Evolutionary conservation across 2,888 invertebrate genomes (phyloP).

Genomic region (Leptopilina drosophilae): DNA sequence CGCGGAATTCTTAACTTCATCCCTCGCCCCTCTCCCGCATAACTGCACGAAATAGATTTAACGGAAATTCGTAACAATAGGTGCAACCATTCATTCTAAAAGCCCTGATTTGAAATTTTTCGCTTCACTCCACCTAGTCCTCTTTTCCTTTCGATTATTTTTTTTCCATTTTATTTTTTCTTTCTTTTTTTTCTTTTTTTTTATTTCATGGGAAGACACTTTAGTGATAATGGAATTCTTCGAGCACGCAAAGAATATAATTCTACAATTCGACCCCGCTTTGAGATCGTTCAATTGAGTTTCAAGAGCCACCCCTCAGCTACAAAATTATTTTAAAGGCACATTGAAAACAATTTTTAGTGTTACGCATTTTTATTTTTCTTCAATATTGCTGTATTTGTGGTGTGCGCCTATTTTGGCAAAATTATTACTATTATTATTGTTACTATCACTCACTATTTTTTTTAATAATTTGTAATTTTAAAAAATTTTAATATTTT

Average conservation of each 20-base stretch:
- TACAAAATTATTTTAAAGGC: background rate
- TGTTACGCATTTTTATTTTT: no score
- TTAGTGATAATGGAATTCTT: conserved; percentile 39
- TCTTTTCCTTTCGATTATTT: background rate
- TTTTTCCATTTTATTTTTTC: no score
- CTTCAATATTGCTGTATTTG: no score
- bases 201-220: conserved; percentile 42
- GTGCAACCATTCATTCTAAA: conserved; percentile 22
- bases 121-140: conserved; percentile 40
- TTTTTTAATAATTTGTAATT: no score
- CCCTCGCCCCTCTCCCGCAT: background rate
- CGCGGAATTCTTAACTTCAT: background rate
- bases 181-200: background rate
- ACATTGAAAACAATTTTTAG: no score
- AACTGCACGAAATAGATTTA: conserved; percentile 32
- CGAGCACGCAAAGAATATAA: conserved; percentile 28
- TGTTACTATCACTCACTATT: no score
- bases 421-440: no score
- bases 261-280: conserved; percentile 30
- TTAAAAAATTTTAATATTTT: no score
- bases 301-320: conserved; percentile 31
- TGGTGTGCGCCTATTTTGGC: no score
- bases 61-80: conserved; percentile 30
- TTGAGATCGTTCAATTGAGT: conserved; percentile 37
- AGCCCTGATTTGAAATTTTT: conserved; percentile 41